These are phyloP conservation scores for Lerema accius DNA, from an alignment of 1,140 invertebrate genomes.

Conservation along the genomic window DNA sequence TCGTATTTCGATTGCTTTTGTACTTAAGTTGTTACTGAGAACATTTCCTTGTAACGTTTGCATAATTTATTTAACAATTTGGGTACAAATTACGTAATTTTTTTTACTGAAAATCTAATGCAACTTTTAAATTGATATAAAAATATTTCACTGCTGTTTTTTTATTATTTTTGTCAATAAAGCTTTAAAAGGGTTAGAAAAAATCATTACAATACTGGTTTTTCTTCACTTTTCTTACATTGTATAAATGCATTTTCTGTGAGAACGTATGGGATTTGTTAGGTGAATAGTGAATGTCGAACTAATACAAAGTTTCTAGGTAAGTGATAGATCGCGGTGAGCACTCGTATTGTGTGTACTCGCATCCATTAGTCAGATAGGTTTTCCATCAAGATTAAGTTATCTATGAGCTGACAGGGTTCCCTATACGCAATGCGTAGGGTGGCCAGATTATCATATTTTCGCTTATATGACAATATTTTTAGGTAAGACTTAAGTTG, in stretches of 20 bases:
- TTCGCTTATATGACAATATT: no score
- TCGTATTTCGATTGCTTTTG: not conserved
- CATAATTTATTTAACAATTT: not conserved
- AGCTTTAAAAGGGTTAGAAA: no score
- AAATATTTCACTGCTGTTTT: no score
- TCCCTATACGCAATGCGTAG: constrained; percentile 30
- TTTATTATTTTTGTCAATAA: no score
- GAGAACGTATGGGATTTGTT: constrained; percentile 28
- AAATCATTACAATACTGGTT: no score
- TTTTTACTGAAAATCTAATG: no score
- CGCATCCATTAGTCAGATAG: constrained; percentile 63
- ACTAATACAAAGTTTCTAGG: constrained; percentile 39
- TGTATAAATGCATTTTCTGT: not conserved
- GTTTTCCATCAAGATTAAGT: constrained; percentile 71
- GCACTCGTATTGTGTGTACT: constrained; percentile 38
- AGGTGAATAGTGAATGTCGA: constrained; percentile 17
- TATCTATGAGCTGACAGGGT: constrained; percentile 51
- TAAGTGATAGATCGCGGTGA: constrained; percentile 54
- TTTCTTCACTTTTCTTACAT: not conserved
- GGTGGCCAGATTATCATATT: not conserved
- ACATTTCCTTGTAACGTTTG: not conserved
- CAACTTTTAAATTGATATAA: no score
- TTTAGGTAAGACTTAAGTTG: no score
- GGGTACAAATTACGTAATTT: not conserved
- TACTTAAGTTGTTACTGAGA: not conserved